A percentile compares a stretch with the other conserved stretches of the same genome.
These are phyloP conservation scores for Rhinophrynus dorsalis DNA, from an alignment of 2,797 vertebrate genomes.

Conservation along the genomic window DNA sequence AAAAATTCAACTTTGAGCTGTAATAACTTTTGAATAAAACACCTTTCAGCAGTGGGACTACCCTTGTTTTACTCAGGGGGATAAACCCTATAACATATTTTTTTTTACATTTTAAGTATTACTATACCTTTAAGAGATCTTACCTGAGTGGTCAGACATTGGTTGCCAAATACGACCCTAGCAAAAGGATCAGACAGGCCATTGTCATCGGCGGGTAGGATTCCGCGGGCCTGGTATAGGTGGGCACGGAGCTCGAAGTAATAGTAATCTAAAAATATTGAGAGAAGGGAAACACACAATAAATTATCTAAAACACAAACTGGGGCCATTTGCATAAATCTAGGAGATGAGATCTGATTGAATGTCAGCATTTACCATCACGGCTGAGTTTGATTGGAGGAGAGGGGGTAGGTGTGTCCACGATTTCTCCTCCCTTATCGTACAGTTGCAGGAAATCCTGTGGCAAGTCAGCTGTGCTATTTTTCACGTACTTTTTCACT, in stretches of 20 bases:
- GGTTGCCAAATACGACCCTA: slow-evolving; percentile 84
- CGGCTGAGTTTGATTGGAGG: slow-evolving; percentile 73
- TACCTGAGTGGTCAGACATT: slow-evolving; percentile 85
- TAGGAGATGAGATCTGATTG: no score
- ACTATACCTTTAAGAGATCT: not conserved
- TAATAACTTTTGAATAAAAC: no score
- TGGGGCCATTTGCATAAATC: no score
- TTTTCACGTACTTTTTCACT: slow-evolving; percentile 81
- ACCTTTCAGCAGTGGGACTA: no score
- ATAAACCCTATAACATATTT: no score
- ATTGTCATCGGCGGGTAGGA: slow-evolving; percentile 85
- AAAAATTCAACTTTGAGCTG: no score
- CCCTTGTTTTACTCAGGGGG: no score
- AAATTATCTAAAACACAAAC: no score
- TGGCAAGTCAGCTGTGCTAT: slow-evolving; percentile 75
- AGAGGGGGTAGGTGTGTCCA: slow-evolving; percentile 52
- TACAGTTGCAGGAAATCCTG: slow-evolving; percentile 78
- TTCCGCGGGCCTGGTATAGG: slow-evolving; percentile 87
- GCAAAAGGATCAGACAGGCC: slow-evolving; percentile 89
- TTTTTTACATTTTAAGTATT: no score
- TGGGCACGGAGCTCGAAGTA: slow-evolving; percentile 93
- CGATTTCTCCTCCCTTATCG: slow-evolving; percentile 57
- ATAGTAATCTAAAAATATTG: slow-evolving; percentile 67
- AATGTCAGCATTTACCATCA: slow-evolving; percentile 88
- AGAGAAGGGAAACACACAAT: no score